Base-by-base conservation (phyloP, 2,888 invertebrate species). In the Cybosia mesomella region DNA sequence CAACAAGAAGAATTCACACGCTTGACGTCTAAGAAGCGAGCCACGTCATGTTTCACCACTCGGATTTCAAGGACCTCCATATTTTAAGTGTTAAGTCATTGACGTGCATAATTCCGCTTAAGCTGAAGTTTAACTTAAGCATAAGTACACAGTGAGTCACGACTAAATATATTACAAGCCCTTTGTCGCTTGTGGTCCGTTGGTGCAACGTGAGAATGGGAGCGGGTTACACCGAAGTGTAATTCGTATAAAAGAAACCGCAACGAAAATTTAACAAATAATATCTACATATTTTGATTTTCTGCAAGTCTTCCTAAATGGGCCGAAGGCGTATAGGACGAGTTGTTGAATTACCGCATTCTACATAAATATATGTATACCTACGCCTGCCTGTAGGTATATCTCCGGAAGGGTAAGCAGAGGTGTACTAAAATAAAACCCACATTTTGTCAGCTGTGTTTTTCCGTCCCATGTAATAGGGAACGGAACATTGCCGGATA, bases 81-180 rank as follows among this genome's bases (percentile, higher is more conserved):
- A 32, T 43, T 49, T 49, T n/a, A 64, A 64, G 57, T 63, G 18
- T 54, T 28, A 39, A 73, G 66, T 58, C 57, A 69, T 68, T 67
- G 74, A 73, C 67, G 68, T 64, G 64, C 66, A 64, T 39, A 69
- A 59, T 70, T 61, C 70, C 24, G 28, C 58, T 61, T 64, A 68
- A 63, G 57, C 24, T 61, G 21, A 62, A 63, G 64, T 49, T 64
- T 76, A 66, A 60, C 62, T 32, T 43, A 36, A 57, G 49, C 58
- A 67, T 73, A 71, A 75, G 74, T 73, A 43, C 73, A 71, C 69
- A 67, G 71, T 86, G 88, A 87, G 82, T 83, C 86, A 87, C 68
- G 70, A 67, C 78, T 84, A 86, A 87, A 91, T 86, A 90, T 91
- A 88, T 77, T 69, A 36, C 39, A 2, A 71, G 77, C 78, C 84